Conservation (phyloP, 2,113 vertebrate species). For the Pavo muticus region DNA sequence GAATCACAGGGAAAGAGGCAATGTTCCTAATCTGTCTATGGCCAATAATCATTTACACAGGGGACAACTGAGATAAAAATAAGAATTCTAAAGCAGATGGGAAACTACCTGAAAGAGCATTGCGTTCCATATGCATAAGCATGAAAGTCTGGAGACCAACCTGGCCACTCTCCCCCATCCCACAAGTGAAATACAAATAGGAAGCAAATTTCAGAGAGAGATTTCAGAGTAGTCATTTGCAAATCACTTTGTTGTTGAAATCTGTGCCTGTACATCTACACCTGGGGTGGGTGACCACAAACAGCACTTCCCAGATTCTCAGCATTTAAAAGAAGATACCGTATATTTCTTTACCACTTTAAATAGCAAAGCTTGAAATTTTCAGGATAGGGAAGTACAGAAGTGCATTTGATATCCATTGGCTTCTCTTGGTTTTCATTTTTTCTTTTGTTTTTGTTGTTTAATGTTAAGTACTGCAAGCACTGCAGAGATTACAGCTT, state of each 20-base stretch:
- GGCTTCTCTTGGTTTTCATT: background rate
- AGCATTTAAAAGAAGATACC: background rate
- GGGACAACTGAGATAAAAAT: background rate
- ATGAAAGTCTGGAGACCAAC: background rate
- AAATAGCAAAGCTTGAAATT: background rate
- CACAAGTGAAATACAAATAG: background rate
- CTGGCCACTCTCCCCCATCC: background rate
- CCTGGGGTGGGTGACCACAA: background rate
- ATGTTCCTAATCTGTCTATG: background rate
- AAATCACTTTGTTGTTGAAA: background rate
- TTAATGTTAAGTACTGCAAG: background rate
- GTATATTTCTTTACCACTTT: background rate
- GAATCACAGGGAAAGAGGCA: background rate
- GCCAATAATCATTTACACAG: background rate
- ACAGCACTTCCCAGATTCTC: background rate
- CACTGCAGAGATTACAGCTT: background rate
- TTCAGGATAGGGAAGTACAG: background rate
- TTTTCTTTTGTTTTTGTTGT: background rate
- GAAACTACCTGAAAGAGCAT: background rate
- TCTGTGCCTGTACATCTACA: background rate
- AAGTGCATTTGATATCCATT: background rate
- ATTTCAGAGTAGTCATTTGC: background rate
- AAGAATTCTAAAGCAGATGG: constrained; percentile 5
- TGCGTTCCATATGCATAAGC: background rate
- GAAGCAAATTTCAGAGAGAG: background rate